A percentile compares a stretch with the other conserved stretches of the same genome.
These are phyloP conservation scores for Cricetomys ansorgei DNA, from an alignment of 2,113 vertebrate genomes.

Conservation along the genomic window DNA sequence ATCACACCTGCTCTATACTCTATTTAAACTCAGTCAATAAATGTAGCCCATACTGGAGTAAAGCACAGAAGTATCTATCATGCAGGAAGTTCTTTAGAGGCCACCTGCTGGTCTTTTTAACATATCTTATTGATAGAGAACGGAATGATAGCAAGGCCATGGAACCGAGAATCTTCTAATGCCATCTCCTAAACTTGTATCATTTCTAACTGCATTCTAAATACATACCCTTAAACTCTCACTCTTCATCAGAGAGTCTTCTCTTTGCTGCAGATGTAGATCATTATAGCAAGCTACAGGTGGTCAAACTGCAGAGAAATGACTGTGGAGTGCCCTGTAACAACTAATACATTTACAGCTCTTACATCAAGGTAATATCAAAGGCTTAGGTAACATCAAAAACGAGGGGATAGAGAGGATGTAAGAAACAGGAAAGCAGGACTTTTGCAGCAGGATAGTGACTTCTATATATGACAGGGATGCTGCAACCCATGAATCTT, in stretches of 20 bases:
- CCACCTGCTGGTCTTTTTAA: not conserved
- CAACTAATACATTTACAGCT: not conserved
- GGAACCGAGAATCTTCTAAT: not conserved
- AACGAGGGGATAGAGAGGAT: not conserved
- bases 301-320: not conserved
- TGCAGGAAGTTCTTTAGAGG: fast-evolving
- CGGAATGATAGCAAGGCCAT: not conserved
- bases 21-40: not conserved
- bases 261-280: not conserved
- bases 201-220: not conserved
- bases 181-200: not conserved
- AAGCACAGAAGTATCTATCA: fast-evolving
- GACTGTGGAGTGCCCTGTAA: too few species aligned
- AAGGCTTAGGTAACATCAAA: not conserved
- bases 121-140: not conserved
- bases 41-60: not conserved
- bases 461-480: not conserved
- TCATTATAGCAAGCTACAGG: not conserved
- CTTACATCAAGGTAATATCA: too few species aligned
- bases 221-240: not conserved
- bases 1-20: not conserved
- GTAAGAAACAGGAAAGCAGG: not conserved
- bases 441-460: not conserved
- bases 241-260: not conserved
- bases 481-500: too few species aligned